Conservation (phyloP, 2,113 vertebrate genomes). For the Mungos mungo region DNA sequence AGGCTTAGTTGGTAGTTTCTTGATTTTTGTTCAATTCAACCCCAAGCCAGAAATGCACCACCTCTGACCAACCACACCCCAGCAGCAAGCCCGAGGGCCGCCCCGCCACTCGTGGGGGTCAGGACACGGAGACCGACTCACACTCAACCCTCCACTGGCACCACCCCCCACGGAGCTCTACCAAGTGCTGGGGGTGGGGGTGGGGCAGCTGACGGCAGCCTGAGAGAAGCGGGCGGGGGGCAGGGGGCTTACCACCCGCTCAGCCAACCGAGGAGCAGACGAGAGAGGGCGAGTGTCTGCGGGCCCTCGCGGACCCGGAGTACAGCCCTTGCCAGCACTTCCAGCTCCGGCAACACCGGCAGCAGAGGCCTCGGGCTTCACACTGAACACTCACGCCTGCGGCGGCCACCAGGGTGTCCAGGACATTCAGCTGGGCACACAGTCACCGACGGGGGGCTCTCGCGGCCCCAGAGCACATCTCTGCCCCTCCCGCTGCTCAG, state of each 20-base stretch:
- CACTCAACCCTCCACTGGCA: neutral
- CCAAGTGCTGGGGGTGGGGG: too few relatives aligned
- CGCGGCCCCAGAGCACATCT: rapidly evolving
- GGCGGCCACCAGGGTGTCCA: neutral
- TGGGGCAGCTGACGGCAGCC: neutral
- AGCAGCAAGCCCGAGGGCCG: too few relatives aligned
- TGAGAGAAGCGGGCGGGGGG: neutral
- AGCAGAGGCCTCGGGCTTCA: neutral
- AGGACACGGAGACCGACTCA: rapidly evolving
- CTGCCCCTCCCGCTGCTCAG: rapidly evolving
- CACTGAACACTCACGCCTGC: neutral
- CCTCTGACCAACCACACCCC: neutral
- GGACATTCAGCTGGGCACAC: neutral
- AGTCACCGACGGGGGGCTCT: neutral
- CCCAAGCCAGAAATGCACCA: neutral
- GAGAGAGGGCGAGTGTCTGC: rapidly evolving
- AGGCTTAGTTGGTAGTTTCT: neutral
- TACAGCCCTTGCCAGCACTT: neutral
- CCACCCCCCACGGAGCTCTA: rapidly evolving
- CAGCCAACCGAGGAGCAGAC: neutral
- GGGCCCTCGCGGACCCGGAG: rapidly evolving
- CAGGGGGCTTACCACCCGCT: neutral
- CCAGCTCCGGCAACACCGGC: neutral
- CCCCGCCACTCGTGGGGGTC: neutral
- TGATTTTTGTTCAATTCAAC: neutral